A percentile compares a stretch with the other conserved stretches of the same genome.
These are phyloP conservation scores for Phylloscopus trochilus DNA, from an alignment of 2,113 vertebrate genomes.

Conservation along the genomic window DNA sequence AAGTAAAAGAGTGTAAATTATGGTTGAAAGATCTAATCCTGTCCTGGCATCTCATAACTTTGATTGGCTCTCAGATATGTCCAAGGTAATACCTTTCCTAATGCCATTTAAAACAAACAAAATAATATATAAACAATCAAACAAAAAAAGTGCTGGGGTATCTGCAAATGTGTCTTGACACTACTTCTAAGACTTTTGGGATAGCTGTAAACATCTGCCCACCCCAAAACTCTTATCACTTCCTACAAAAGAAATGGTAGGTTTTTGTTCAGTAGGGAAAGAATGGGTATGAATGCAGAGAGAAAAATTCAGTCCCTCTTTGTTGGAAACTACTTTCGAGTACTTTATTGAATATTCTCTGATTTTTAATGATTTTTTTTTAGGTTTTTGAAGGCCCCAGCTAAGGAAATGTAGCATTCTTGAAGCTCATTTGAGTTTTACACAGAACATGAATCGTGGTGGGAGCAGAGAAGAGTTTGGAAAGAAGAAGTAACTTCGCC, in stretches of 20 bases:
- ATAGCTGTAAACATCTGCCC: neutral
- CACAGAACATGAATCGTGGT: fast-evolving
- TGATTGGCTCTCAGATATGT: neutral
- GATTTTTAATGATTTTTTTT: neutral
- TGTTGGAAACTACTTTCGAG: neutral
- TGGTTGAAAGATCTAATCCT: neutral
- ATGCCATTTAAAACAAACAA: neutral
- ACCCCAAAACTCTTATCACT: fast-evolving
- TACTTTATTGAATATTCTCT: neutral
- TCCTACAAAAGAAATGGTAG: fast-evolving
- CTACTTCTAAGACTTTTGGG: neutral
- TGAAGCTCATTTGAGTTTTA: neutral
- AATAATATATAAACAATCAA: too few relatives aligned
- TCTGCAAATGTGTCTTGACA: neutral
- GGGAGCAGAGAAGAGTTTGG: neutral
- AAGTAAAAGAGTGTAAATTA: neutral
- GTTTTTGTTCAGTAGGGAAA: neutral
- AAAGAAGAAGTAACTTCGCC: neutral
- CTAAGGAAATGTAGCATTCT: neutral
- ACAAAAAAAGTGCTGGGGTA: fast-evolving
- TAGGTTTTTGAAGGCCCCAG: neutral
- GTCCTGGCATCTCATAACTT: neutral
- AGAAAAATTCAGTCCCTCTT: neutral
- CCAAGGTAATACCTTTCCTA: neutral
- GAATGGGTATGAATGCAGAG: neutral